A percentile compares a stretch with the other conserved stretches of the same genome.
Conservation (phyloP, 2,113 vertebrate species). For the Alligator sinensis region DNA sequence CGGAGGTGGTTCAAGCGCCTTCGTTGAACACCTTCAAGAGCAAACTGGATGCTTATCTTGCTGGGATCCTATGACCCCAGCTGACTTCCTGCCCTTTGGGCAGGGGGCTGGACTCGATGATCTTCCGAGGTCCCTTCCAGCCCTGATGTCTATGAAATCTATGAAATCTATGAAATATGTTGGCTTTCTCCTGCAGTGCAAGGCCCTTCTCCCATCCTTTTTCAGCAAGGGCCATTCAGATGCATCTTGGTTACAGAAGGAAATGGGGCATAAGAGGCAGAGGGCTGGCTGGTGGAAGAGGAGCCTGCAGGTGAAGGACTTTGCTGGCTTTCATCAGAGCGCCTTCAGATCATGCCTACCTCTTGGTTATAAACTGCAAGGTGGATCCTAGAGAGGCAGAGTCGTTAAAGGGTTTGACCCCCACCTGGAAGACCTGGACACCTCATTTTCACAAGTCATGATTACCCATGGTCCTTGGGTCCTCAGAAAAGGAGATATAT, state of each 20-base stretch:
- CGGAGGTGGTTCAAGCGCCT: no score
- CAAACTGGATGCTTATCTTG: no score
- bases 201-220: conserved; percentile 24
- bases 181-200: conserved; percentile 34
- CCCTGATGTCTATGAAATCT: no score
- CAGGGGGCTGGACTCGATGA: no score
- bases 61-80: no score
- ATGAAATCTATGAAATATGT: no score
- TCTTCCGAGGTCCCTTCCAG: no score
- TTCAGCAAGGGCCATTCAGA: conserved; percentile 22
- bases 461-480: background rate
- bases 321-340: background rate
- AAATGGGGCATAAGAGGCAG: background rate
- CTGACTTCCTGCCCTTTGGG: no score
- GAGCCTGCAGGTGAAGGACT: background rate
- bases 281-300: background rate
- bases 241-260: background rate
- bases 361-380: background rate
- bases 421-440: background rate
- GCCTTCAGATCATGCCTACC: background rate
- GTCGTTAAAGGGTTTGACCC: background rate
- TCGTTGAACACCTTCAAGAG: no score
- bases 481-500: background rate
- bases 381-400: background rate
- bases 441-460: conserved; percentile 1